phyloP scores from a whole-genome alignment of 2,888 invertebrate genomes.

The Dusona sp. region DNA sequence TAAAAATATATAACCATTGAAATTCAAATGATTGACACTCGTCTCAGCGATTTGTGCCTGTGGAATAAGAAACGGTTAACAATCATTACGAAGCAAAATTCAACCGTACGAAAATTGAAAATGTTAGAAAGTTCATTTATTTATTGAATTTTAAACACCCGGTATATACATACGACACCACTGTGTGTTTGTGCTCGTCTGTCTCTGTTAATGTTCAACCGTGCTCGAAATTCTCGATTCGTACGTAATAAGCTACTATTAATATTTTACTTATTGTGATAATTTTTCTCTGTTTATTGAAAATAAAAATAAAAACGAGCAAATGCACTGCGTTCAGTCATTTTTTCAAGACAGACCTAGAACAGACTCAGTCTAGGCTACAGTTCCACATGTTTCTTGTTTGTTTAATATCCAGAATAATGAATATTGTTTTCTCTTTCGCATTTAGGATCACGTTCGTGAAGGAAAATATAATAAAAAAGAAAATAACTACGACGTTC shows the following conservation, averaged over 20 bases:
- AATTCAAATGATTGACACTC: slow-evolving; percentile 47
- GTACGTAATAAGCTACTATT: slow-evolving; percentile 32
- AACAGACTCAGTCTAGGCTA: slow-evolving; percentile 84
- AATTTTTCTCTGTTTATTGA: slow-evolving; percentile 27
- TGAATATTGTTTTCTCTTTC: slow-evolving; percentile 73
- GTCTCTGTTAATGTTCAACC: slow-evolving; percentile 78
- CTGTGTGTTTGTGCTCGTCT: slow-evolving; percentile 85
- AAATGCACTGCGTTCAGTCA: slow-evolving; percentile 70
- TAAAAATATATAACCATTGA: slow-evolving; percentile 43
- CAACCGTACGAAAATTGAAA: slow-evolving; percentile 29
- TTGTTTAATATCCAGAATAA: slow-evolving; percentile 82
- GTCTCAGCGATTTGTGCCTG: slow-evolving; percentile 56
- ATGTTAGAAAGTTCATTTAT: slow-evolving; percentile 1
- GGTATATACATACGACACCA: slow-evolving; percentile 83
- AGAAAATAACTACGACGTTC: slow-evolving; percentile 43
- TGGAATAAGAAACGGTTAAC: slow-evolving; percentile 31
- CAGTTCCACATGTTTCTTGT: slow-evolving; percentile 72
- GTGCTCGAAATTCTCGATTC: slow-evolving; percentile 59
- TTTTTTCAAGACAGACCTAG: slow-evolving; percentile 84
- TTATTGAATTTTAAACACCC: slow-evolving; percentile 80
- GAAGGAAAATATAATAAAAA: slow-evolving; percentile 6
- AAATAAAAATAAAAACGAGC: slow-evolving; percentile 54
- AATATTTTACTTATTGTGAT: slow-evolving; percentile 30
- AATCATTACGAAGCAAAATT: background rate
- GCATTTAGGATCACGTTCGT: slow-evolving; percentile 13